Percentiles rank a stretch among this genome's conserved stretches.
Evolutionary conservation across 2,113 vertebrate species (phyloP).

Genomic region (Felis catus): F.catus_Fca126_mat1.0 CM031415.1:87517001-87517500

Average conservation of each 20-base stretch:
- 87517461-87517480: too few species aligned
- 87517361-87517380: too few species aligned
- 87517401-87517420: too few species aligned
- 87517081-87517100: not conserved
- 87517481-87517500: too few species aligned
- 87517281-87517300: not conserved
- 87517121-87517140: not conserved
- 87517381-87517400: too few species aligned
- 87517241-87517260: not conserved
- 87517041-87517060: not conserved
- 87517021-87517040: not conserved
- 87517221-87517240: not conserved
- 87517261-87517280: not conserved
- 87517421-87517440: too few species aligned
- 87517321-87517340: not conserved
- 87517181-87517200: not conserved
- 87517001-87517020: not conserved
- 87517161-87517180: not conserved
- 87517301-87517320: not conserved
- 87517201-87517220: not conserved
- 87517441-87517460: too few species aligned
- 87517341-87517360: not conserved
- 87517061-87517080: not conserved
- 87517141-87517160: not conserved
- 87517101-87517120: not conserved